phyloP scores from a whole-genome alignment of 2,888 invertebrate species.

The Pteria penguin region DNA sequence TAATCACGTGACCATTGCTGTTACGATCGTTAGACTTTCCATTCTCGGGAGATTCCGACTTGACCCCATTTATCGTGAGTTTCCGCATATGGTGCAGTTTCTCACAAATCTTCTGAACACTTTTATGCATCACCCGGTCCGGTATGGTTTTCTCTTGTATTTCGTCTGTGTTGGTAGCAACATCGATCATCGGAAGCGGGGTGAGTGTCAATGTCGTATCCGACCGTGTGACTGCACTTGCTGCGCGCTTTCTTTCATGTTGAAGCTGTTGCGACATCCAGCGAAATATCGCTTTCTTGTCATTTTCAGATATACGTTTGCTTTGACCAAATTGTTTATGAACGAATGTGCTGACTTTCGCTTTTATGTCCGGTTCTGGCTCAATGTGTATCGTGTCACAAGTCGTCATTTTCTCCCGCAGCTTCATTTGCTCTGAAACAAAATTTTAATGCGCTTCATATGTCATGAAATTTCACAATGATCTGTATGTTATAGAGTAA shows the following conservation, averaged over 20 bases:
- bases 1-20: slow-evolving; percentile 10
- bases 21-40: slow-evolving; percentile 1
- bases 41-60: slow-evolving; percentile 5
- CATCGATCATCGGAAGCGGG: slow-evolving; percentile 11
- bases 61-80: slow-evolving; percentile 4
- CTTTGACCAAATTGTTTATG: slow-evolving; percentile 71
- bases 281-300: slow-evolving; percentile 65
- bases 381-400: not conserved
- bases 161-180: slow-evolving; percentile 1
- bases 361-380: slow-evolving; percentile 61
- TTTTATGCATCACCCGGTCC: slow-evolving; percentile 41
- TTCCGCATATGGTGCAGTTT: slow-evolving; percentile 35
- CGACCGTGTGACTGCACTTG: slow-evolving; percentile 28
- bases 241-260: slow-evolving; percentile 46
- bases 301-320: slow-evolving; percentile 66
- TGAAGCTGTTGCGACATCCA: slow-evolving; percentile 58
- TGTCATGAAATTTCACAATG: too few relatives aligned
- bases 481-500: too few relatives aligned
- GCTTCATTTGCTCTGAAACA: not conserved
- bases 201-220: not conserved
- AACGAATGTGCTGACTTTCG: slow-evolving; percentile 61
- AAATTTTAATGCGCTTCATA: too few relatives aligned
- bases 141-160: slow-evolving; percentile 31
- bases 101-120: slow-evolving; percentile 48
- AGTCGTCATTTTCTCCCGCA: not conserved